phyloP scores from a whole-genome alignment of 2,113 vertebrate genomes.

The Ceratotherium simum region DNA sequence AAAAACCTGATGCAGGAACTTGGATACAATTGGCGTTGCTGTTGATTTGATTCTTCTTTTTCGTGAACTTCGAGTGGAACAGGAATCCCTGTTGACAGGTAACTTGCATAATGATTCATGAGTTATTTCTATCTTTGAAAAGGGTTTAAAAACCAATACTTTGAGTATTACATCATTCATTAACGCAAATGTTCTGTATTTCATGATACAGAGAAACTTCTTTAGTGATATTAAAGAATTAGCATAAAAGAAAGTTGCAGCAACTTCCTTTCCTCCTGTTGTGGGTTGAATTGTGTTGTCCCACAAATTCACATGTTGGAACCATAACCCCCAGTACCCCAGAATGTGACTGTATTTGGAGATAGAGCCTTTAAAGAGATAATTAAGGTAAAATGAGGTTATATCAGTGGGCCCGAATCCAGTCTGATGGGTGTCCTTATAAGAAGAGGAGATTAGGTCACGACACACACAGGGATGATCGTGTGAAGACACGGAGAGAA shows the following conservation, averaged over 20 bases:
- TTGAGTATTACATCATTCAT: background rate
- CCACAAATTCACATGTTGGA: no score
- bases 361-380: background rate
- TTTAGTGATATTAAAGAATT: background rate
- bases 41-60: constrained; percentile 86
- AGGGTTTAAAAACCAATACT: background rate
- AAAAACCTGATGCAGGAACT: constrained; percentile 77
- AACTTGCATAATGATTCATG: background rate
- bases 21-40: constrained; percentile 84
- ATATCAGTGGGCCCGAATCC: background rate
- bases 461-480: background rate
- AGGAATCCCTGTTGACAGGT: constrained; percentile 85
- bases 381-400: background rate
- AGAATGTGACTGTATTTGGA: background rate
- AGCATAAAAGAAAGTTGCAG: no score
- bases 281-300: background rate
- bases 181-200: background rate
- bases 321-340: background rate
- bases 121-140: background rate
- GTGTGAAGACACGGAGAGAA: background rate
- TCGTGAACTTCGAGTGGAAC: constrained; percentile 81
- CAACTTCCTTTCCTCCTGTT: background rate
- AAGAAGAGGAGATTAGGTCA: background rate
- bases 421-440: background rate
- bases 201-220: background rate